These are phyloP conservation scores for Silurus aristotelis DNA, from an alignment of 2,797 vertebrate species.

Conservation along the genomic window DNA sequence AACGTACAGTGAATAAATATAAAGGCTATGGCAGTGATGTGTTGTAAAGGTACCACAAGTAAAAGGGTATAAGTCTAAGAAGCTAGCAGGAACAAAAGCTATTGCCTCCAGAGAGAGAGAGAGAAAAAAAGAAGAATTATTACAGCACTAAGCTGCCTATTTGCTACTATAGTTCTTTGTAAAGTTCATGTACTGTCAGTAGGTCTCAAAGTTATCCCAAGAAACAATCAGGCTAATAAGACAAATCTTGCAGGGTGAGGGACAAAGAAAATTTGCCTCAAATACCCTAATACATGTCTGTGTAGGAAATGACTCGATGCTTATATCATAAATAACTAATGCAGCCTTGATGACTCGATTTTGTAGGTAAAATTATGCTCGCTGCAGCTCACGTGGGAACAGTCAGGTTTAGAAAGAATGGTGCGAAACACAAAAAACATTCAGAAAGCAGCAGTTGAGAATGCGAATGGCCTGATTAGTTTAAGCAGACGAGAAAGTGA, in stretches of 20 bases:
- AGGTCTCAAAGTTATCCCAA: not conserved
- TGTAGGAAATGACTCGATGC: not conserved
- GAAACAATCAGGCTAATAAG: not conserved
- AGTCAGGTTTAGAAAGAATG: not conserved
- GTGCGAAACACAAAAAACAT: not conserved
- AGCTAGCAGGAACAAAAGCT: slow-evolving; percentile 31
- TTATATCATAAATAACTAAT: not conserved
- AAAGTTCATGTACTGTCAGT: not conserved
- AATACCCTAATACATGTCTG: not conserved
- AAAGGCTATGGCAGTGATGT: too few species aligned
- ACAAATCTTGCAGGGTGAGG: not conserved
- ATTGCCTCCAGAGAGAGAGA: not conserved
- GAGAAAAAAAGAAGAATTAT: not conserved
- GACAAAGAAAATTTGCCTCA: not conserved
- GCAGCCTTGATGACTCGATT: not conserved
- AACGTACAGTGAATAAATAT: too few species aligned
- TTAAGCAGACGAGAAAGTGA: not conserved
- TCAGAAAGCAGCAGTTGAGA: not conserved
- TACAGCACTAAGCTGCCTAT: not conserved
- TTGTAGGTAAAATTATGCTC: not conserved
- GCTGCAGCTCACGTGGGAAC: not conserved
- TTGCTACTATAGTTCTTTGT: not conserved
- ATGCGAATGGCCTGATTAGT: not conserved
- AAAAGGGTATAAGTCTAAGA: not conserved
- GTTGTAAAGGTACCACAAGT: too few species aligned